Evolutionary conservation across 1,140 invertebrate genomes (phyloP).

Genomic region (Macrobrachium rosenbergii): DNA sequence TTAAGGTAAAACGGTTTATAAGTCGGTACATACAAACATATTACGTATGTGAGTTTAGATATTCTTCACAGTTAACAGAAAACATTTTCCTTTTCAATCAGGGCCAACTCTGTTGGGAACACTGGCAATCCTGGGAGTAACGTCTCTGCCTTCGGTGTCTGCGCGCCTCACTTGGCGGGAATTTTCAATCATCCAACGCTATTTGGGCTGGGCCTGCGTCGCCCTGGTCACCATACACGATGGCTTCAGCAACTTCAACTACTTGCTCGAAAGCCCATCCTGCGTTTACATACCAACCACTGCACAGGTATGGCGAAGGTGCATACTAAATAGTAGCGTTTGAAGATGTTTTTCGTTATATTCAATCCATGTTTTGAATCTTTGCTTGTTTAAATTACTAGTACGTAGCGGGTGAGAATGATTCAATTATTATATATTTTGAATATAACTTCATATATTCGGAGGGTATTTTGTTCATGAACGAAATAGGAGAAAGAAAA

Average conservation of each 20-base stretch:
- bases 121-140: constrained; percentile 56
- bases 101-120: constrained; percentile 9
- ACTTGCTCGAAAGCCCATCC: constrained; percentile 11
- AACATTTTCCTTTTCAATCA: background rate
- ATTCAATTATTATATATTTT: too few species aligned
- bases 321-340: too few species aligned
- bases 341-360: too few species aligned
- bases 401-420: too few species aligned
- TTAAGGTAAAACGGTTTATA: too few species aligned
- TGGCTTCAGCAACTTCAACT: constrained; percentile 26
- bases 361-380: too few species aligned
- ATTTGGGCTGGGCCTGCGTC: constrained; percentile 60
- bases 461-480: too few species aligned
- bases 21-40: too few species aligned
- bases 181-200: constrained; percentile 62
- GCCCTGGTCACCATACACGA: constrained; percentile 44
- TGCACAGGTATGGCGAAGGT: constrained; percentile 18
- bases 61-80: background rate
- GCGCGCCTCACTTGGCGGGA: constrained; percentile 62
- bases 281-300: constrained; percentile 31
- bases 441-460: too few species aligned
- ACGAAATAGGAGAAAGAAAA: too few species aligned
- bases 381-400: too few species aligned
- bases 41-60: too few species aligned
- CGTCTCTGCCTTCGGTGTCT: constrained; percentile 63